Percentiles rank a stretch among this genome's conserved stretches.
These are phyloP conservation scores for Eristalinus sepulchralis DNA, from an alignment of 2,888 invertebrate species.

Conservation along the genomic window DNA sequence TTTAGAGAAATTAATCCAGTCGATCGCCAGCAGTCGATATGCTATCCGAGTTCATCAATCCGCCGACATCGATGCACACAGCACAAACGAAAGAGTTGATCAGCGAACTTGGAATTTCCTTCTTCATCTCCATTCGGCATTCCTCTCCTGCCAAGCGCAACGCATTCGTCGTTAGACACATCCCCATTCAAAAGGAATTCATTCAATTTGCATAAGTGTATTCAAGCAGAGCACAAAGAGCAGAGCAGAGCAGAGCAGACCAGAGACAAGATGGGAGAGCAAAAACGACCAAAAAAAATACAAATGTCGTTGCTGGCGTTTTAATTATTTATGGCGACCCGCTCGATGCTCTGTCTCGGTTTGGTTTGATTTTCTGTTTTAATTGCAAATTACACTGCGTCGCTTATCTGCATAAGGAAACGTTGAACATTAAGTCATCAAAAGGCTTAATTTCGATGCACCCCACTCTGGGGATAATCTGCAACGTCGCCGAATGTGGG, in stretches of 20 bases:
- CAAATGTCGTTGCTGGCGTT: not conserved
- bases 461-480: not conserved
- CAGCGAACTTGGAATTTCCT: slow-evolving; percentile 28
- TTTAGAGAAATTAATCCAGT: slow-evolving; percentile 1
- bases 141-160: not conserved
- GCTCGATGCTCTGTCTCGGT: not conserved
- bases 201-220: slow-evolving; percentile 46
- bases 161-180: not conserved
- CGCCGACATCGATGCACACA: not conserved
- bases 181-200: slow-evolving; percentile 20
- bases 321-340: slow-evolving; percentile 21
- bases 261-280: not conserved
- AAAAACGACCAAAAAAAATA: slow-evolving; percentile 9
- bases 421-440: slow-evolving; percentile 8
- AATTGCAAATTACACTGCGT: slow-evolving; percentile 10
- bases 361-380: slow-evolving; percentile 1
- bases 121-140: not conserved
- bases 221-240: slow-evolving; percentile 8
- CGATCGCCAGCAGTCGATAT: slow-evolving; percentile 9
- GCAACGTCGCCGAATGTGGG: not conserved
- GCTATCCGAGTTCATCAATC: slow-evolving; percentile 26
- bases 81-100: slow-evolving; percentile 29
- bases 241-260: too few species aligned
- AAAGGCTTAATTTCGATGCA: slow-evolving; percentile 1
- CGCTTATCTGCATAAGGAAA: slow-evolving; percentile 32